phyloP scores from a whole-genome alignment of 2,888 invertebrate species.

The Napeogenes inachia region DNA sequence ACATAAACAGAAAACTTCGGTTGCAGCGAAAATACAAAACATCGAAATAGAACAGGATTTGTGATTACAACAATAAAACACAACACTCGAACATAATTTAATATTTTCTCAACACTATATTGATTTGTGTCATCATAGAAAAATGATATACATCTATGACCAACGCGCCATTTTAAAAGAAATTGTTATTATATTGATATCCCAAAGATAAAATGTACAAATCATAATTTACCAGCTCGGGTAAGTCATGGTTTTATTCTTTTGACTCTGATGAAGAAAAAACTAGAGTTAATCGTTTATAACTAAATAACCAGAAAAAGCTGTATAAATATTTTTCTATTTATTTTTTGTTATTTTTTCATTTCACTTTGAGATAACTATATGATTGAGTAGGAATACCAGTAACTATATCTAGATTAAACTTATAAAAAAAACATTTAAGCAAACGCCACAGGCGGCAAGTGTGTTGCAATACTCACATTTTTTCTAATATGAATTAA shows the following conservation, averaged over 20 bases:
- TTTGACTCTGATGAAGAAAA: not conserved
- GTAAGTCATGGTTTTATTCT: too few relatives aligned
- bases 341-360: not conserved
- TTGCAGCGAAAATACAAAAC: too few relatives aligned
- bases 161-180: constrained; percentile 21
- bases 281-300: not conserved
- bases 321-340: constrained; percentile 3
- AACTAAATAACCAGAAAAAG: not conserved
- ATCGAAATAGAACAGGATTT: not conserved
- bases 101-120: constrained; percentile 36
- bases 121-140: constrained; percentile 44
- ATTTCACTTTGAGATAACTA: constrained; percentile 19
- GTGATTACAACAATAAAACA: constrained; percentile 21
- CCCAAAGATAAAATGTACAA: constrained; percentile 9
- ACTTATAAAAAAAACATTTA: constrained; percentile 12
- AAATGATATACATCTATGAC: constrained; percentile 44
- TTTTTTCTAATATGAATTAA: constrained; percentile 6
- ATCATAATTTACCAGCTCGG: not conserved
- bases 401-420: constrained; percentile 13
- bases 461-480: constrained; percentile 10
- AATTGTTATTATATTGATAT: constrained; percentile 11
- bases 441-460: constrained; percentile 22
- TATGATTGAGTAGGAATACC: constrained; percentile 14
- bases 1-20: too few relatives aligned
- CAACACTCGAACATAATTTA: constrained; percentile 34